Evolutionary conservation across 1,140 invertebrate genomes (phyloP), one percentile per base, ranked within the genome.

Genomic region (Eurosta solidaginis): DNA sequence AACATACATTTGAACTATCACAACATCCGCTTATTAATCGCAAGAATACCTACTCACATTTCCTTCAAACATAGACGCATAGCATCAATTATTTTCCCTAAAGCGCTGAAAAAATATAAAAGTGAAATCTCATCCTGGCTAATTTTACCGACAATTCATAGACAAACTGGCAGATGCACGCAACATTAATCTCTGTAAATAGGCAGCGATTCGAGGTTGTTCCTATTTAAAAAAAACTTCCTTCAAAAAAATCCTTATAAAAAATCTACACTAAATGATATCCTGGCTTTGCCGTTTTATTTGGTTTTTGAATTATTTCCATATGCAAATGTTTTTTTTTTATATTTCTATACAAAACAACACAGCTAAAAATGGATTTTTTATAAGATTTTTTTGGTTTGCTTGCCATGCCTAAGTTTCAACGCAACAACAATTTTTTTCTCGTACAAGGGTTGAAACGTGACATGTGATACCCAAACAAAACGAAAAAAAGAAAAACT

Each of bases 131-230:
- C 33, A 68, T 68, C 33, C 59, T 68, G 59, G 59, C 59, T 68
- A 68, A 68, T 68, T 68, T 68, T 68, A 9, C 33, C 59, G 33
- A n/a, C 40, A 20, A 40, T 7, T n/a, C 29, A 68, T 42, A 40
- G 33, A 68, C 59, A 68, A 68, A 40, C 59, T 40, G 33, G 33
- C 59, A 68, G 59, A 68, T 68, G 59, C 59, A 68, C 59, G 59
- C n/a, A 29, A 68, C 33, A 68, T 68, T 68, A 68, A 68, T 68
- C 59, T 68, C 59, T 33, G 59, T 68, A 68, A 68, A 68, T 68
- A 68, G n/a, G n/a, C n/a, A 68, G 12, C 29, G 59, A 68, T 68
- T 68, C 40, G n/a, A 68, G 59, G 36, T 68, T n/a, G n/a, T 68
- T 42, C 40, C 33, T 68, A 68, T 27, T n/a, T 10, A 68, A 68